Conservation (phyloP, 2,797 vertebrate genomes). For the Hephaestus fuliginosus region DNA sequence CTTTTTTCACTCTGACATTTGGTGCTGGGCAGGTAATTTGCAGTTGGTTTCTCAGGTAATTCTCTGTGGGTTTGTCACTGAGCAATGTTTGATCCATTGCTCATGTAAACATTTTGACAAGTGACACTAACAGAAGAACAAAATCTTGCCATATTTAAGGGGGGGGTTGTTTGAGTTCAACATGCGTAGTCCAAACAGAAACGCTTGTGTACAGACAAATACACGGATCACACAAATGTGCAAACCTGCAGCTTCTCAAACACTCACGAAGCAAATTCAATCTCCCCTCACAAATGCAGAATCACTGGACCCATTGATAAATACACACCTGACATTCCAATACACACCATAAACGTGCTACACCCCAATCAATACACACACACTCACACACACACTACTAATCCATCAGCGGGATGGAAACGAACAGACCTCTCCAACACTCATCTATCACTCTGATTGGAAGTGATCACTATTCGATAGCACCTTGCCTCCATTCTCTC, state of each 20-base stretch:
- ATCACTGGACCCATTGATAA: conserved; percentile 66
- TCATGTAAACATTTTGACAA: conserved; percentile 22
- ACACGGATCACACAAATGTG: conserved; percentile 22
- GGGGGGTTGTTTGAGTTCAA: background rate
- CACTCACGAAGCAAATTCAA: conserved; percentile 43
- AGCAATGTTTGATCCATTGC: conserved; percentile 21
- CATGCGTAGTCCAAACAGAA: background rate
- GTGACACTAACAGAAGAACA: background rate
- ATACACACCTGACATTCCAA: conserved; percentile 69
- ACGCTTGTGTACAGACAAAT: conserved; percentile 5
- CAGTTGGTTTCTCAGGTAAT: background rate
- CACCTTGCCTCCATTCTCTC: conserved; percentile 41
- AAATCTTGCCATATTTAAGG: background rate
- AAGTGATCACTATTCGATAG: conserved; percentile 76
- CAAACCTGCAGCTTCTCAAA: conserved; percentile 12
- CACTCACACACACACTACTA: conserved; percentile 38
- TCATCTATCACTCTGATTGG: conserved; percentile 78
- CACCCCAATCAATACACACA: conserved; percentile 57
- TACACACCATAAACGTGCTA: conserved; percentile 48
- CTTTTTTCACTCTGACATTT: background rate
- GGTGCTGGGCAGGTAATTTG: background rate
- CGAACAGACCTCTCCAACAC: conserved; percentile 50
- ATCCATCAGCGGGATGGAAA: conserved; percentile 72
- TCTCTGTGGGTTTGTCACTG: conserved; percentile 9
- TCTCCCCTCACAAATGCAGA: conserved; percentile 30